Base-by-base conservation (phyloP, 1,140 invertebrate species). In the Diachasma alloeum region DNA sequence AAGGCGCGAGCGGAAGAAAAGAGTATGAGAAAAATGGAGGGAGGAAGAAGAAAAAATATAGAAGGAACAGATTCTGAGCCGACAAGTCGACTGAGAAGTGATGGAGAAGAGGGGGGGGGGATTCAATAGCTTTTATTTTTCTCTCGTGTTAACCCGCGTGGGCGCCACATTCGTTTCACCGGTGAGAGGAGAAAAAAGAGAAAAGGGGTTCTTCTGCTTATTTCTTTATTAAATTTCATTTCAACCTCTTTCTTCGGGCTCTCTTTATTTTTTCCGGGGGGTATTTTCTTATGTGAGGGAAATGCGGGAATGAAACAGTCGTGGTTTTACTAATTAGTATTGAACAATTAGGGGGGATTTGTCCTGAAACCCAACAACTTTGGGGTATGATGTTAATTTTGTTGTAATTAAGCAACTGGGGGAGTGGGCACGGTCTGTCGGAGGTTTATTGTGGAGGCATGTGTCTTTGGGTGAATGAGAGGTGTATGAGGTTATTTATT, bases 91-190 rank as follows among this genome's bases (percentile, higher is more conserved):
- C 31, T 31, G 2, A 3, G 31, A 31, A 6, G 31, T 2, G 31
- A 6, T 31, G 31, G 31, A 6, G 6, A 31, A 31, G 31, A 31
- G 31, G 59, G 70, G 53, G 22, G 44, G 75, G 70, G 77, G 77
- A 86, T 86, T 87, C 87, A 88, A 88, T 88, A 85, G 86, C 84
- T 83, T 88, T 88, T 88, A 88, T 88, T 87, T 87, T 84, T 83
- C 80, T 82, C 84, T 83, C 82, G 85, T 82, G 82, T 87, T 87
- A 86, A 87, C 80, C 80, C 75, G 67, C 78, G 42, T 53, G 19
- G 74, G 39, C 75, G 67, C 74, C 74, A 66, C 76, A 77, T 79
- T 80, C 72, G 59, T 77, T 59, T 26, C 37, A 59, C 72, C 67
- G 69, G 63, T 39, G 42, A 46, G 72, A 59, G 74, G 74, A 68